Percentiles rank a stretch among this genome's conserved stretches.
Conservation (phyloP, 1,140 invertebrate species). For the Fragariocoptes setiger region DNA sequence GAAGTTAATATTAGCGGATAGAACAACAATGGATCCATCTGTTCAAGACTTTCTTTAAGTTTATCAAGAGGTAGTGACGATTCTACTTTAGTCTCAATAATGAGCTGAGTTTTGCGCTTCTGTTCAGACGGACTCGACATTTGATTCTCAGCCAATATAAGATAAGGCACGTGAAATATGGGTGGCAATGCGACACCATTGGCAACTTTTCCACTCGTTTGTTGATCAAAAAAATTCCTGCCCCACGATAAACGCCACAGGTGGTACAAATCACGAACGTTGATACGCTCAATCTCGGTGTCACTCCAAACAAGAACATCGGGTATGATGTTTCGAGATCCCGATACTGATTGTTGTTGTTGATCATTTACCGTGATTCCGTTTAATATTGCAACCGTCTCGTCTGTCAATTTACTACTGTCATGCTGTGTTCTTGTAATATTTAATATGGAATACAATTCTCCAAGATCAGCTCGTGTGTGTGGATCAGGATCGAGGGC, state of each 20-base stretch:
- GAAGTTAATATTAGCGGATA: constrained; percentile 13
- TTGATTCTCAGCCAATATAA: constrained; percentile 6
- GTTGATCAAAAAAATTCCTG: constrained; percentile 1
- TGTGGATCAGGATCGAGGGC: too few relatives aligned
- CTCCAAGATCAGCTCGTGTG: too few relatives aligned
- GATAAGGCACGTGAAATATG: constrained; percentile 6
- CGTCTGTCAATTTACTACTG: background rate
- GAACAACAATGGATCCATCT: constrained; percentile 7
- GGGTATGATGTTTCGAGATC: too few relatives aligned
- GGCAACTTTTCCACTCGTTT: constrained; percentile 5
- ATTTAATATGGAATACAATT: too few relatives aligned
- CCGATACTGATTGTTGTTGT: too few relatives aligned
- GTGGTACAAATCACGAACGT: constrained; percentile 9
- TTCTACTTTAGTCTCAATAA: constrained; percentile 2
- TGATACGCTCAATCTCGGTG: constrained; percentile 3
- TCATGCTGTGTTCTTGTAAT: too few relatives aligned
- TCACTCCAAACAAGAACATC: too few relatives aligned
- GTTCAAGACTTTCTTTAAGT: constrained; percentile 20
- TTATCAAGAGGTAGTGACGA: constrained; percentile 37
- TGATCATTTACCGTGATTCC: too few relatives aligned
- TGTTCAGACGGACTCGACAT: background rate
- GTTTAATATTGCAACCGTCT: too few relatives aligned
- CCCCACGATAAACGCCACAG: constrained; percentile 8
- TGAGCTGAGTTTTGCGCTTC: background rate
- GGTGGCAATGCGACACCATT: too few relatives aligned